Conservation (phyloP, 2,113 vertebrate genomes). For the Platichthys flesus region DNA sequence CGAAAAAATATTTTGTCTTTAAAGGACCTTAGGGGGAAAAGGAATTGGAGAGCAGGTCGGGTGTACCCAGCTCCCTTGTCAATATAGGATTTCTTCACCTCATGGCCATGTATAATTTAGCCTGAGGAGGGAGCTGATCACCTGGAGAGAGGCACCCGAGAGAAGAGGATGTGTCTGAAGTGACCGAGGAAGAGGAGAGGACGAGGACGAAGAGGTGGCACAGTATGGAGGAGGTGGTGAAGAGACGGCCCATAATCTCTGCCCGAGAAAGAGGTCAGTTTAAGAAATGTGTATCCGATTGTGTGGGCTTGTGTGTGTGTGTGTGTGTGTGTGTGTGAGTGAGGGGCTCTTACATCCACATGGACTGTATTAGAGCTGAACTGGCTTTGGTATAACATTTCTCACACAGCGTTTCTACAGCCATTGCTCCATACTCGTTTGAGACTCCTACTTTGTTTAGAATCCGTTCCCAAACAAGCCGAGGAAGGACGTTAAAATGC, state of each 20-base stretch:
- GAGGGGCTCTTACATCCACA: constrained; percentile 34
- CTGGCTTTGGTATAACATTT: constrained; percentile 38
- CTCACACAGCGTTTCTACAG: constrained; percentile 30
- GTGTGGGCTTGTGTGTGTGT: constrained; percentile 31
- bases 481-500: constrained; percentile 61
- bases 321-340: constrained; percentile 33
- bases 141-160: constrained; percentile 36
- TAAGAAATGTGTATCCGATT: constrained; percentile 12
- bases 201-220: constrained; percentile 3
- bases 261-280: constrained; percentile 81
- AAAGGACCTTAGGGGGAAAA: not conserved
- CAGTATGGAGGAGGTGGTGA: constrained; percentile 76
- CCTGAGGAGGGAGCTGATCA: constrained; percentile 15
- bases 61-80: constrained; percentile 24
- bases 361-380: constrained; percentile 57
- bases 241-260: constrained; percentile 80
- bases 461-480: constrained; percentile 58
- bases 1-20: constrained; percentile 3
- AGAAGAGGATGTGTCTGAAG: constrained; percentile 43
- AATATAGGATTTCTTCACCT: constrained; percentile 76
- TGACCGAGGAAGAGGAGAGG: constrained; percentile 34
- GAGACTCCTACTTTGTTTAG: constrained; percentile 61
- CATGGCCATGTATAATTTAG: constrained; percentile 80
- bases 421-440: constrained; percentile 42
- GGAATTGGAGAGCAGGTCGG: constrained; percentile 21